These are phyloP conservation scores for Lucilia sericata DNA, from an alignment of 1,140 invertebrate species.

Conservation along the genomic window DNA sequence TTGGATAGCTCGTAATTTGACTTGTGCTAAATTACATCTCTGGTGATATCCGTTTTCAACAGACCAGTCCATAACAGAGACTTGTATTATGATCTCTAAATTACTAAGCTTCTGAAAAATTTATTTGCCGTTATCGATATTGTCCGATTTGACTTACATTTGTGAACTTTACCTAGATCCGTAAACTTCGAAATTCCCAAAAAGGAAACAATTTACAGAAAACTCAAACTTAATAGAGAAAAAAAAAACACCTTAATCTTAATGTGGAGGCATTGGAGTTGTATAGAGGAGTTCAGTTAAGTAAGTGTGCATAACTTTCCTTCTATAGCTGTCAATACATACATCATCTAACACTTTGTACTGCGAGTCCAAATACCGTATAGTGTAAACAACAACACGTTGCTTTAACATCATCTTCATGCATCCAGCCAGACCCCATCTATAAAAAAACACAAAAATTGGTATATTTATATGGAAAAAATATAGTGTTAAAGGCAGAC, in stretches of 20 bases:
- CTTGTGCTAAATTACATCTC: too few relatives aligned
- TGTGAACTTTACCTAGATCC: too few relatives aligned
- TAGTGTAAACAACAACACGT: neutral
- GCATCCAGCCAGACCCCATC: neutral
- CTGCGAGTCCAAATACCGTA: neutral
- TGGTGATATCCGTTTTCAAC: too few relatives aligned
- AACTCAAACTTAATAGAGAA: too few relatives aligned
- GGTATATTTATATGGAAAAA: neutral
- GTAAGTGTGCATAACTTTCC: slow-evolving; percentile 28
- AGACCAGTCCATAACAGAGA: too few relatives aligned
- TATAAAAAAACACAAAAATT: neutral
- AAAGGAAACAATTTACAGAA: too few relatives aligned
- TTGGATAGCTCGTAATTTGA: too few relatives aligned
- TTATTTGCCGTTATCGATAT: too few relatives aligned
- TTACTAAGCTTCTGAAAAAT: too few relatives aligned
- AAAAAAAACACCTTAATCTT: neutral
- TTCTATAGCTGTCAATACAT: slow-evolving; percentile 39
- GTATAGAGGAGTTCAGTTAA: neutral
- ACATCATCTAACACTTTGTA: slow-evolving; percentile 39
- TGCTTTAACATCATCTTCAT: neutral
- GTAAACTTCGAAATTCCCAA: too few relatives aligned
- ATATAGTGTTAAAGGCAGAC: slow-evolving; percentile 2
- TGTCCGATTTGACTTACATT: too few relatives aligned
- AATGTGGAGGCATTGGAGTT: neutral
- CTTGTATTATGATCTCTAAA: too few relatives aligned